phyloP scores from a whole-genome alignment of 1,140 invertebrate genomes.

The Scaptomyza graminum region DNA sequence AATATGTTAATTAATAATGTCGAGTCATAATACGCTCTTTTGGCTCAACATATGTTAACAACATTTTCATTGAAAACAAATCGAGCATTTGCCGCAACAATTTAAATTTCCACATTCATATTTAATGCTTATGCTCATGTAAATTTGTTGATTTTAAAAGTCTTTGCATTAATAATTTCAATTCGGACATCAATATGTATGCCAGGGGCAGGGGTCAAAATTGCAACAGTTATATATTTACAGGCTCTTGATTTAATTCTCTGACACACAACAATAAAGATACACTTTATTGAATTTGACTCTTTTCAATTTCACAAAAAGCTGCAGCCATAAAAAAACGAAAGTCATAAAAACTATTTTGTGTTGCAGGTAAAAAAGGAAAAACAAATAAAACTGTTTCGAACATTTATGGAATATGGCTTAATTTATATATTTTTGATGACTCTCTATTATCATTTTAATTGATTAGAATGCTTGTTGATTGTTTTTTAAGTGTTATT shows the following conservation, averaged over 20 bases:
- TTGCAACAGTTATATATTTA: neutral
- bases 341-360: neutral
- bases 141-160: constrained; percentile 6
- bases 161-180: neutral
- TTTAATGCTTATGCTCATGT: constrained; percentile 12
- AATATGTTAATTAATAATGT: constrained; percentile 31
- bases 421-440: neutral
- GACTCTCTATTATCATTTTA: neutral
- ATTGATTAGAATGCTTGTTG: neutral
- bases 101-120: constrained; percentile 11
- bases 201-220: neutral
- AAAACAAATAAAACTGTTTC: neutral
- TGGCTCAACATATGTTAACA: neutral
- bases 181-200: neutral
- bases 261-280: neutral
- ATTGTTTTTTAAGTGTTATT: neutral
- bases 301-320: neutral
- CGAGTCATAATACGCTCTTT: constrained; percentile 23
- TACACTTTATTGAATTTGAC: neutral
- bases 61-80: constrained; percentile 4
- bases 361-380: neutral
- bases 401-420: neutral
- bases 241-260: neutral
- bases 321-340: neutral
- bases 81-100: neutral